These are phyloP conservation scores for Limnephilus rhombicus DNA, from an alignment of 2,888 invertebrate genomes.

Conservation along the genomic window DNA sequence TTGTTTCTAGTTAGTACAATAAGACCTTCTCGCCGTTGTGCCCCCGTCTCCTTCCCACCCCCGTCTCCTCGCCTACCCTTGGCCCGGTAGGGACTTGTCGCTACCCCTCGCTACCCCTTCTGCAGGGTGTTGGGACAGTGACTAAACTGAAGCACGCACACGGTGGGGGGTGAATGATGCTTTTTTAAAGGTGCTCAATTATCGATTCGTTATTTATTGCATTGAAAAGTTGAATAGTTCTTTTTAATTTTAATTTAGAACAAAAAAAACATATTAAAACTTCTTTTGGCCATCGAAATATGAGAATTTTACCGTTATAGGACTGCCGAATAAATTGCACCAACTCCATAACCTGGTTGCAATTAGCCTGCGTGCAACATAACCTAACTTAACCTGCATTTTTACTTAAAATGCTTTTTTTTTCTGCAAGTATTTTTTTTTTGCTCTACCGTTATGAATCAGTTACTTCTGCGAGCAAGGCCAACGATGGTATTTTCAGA, in stretches of 20 bases:
- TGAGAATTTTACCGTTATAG: no score
- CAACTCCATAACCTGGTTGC: no score
- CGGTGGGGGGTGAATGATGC: background rate
- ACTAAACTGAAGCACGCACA: conserved; percentile 32
- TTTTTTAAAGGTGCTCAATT: conserved; percentile 8
- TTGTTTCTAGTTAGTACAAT: conserved; percentile 59
- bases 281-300: no score
- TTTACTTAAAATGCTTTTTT: no score
- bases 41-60: conserved; percentile 40
- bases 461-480: background rate
- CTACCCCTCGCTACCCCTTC: conserved; percentile 46
- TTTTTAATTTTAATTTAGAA: no score
- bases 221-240: background rate
- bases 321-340: no score
- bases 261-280: no score
- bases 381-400: no score
- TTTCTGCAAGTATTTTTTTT: no score
- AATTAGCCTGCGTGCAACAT: no score
- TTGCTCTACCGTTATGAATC: background rate
- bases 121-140: conserved; percentile 44
- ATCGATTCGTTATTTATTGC: background rate
- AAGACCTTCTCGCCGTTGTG: conserved; percentile 49
- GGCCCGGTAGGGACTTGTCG: conserved; percentile 12
- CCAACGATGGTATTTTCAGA: background rate
- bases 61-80: conserved; percentile 18